phyloP scores from a whole-genome alignment of 2,113 vertebrate genomes.

The Coptodon bakossiorum region DNA sequence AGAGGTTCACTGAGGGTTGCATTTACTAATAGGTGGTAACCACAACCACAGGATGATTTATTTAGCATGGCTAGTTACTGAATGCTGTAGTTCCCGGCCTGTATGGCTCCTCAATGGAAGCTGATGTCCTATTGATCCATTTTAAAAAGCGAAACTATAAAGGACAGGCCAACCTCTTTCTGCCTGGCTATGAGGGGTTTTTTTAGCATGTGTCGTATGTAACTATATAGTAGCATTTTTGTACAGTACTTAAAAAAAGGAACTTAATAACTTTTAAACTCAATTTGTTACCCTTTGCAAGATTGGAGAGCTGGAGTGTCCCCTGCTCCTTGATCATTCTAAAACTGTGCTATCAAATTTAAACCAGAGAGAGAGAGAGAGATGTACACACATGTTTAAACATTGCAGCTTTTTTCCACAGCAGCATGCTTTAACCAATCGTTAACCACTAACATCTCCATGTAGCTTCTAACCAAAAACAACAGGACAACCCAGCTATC shows the following conservation, averaged over 20 bases:
- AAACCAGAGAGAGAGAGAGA: too few relatives aligned
- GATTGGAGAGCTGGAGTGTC: not conserved
- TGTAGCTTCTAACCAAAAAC: not conserved
- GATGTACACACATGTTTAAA: not conserved
- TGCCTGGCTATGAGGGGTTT: not conserved
- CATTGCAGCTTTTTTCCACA: not conserved
- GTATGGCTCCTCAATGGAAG: not conserved
- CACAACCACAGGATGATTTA: not conserved
- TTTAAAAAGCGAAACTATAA: not conserved
- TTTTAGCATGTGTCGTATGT: not conserved
- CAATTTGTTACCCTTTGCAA: not conserved
- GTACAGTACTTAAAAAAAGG: not conserved
- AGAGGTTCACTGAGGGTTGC: not conserved
- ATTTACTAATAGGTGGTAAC: not conserved
- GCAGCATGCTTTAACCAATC: not conserved
- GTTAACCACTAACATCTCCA: not conserved
- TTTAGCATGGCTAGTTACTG: not conserved
- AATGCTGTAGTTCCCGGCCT: not conserved
- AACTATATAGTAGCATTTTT: not conserved
- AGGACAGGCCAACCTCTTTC: not conserved
- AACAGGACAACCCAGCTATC: not conserved
- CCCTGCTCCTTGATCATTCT: not conserved
- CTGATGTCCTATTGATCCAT: constrained; percentile 36
- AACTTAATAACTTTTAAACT: not conserved
- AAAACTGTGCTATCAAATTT: not conserved